Conservation (phyloP, 2,797 vertebrate species). For the Cryptoblepharus egeriae region DNA sequence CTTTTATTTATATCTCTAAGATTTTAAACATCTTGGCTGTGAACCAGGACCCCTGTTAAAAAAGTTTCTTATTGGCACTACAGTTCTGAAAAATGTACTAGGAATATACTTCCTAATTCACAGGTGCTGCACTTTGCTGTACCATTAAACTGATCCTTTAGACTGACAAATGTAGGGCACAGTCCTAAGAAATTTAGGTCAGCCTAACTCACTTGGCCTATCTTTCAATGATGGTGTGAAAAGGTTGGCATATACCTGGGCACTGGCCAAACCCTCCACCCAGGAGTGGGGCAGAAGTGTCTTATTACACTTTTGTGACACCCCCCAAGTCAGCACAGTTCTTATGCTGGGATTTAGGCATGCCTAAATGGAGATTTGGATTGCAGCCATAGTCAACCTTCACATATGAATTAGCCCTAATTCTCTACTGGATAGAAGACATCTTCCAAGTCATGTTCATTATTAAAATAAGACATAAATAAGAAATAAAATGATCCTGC, state of each 20-base stretch:
- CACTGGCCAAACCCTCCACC: too few species aligned
- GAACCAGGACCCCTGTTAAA: not conserved
- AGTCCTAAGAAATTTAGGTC: too few species aligned
- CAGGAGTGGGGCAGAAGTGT: too few species aligned
- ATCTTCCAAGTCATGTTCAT: not conserved
- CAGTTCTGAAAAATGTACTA: not conserved
- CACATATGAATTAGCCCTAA: not conserved
- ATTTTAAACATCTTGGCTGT: not conserved
- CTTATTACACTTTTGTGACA: too few species aligned
- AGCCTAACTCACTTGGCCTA: too few species aligned
- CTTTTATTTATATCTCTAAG: too few species aligned
- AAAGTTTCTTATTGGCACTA: not conserved
- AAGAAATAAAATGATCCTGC: not conserved
- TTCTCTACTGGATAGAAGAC: not conserved
- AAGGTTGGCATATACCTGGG: too few species aligned
- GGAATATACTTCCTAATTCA: not conserved
- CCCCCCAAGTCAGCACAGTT: too few species aligned
- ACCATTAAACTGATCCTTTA: not conserved
- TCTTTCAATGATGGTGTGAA: too few species aligned
- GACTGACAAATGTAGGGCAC: too few species aligned
- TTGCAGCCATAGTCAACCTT: not conserved
- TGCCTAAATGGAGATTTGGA: too few species aligned
- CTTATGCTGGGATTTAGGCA: too few species aligned
- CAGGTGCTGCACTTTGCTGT: not conserved
- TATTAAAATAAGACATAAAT: not conserved